Conservation (phyloP, 2,888 invertebrate species). For the Sinotaia quadrata region DNA sequence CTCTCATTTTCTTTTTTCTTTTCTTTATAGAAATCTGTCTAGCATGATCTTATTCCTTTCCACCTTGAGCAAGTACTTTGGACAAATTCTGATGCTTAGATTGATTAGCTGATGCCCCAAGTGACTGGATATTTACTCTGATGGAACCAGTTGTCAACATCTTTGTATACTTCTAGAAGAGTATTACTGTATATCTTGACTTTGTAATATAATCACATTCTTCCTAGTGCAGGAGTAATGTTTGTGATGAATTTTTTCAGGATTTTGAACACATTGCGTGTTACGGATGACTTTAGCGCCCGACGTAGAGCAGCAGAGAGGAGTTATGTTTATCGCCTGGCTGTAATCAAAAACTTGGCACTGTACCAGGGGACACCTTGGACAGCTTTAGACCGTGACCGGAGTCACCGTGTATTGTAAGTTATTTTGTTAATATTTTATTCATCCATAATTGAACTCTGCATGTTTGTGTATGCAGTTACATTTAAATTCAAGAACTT, state of each 20-base stretch:
- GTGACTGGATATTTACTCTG: too few species aligned
- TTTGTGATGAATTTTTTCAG: slow-evolving; percentile 30
- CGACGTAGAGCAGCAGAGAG: slow-evolving; percentile 25
- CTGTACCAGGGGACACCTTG: neutral
- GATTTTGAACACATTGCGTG: slow-evolving; percentile 33
- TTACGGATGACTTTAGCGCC: slow-evolving; percentile 32
- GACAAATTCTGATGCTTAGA: too few species aligned
- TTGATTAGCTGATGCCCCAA: too few species aligned
- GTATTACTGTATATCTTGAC: too few species aligned
- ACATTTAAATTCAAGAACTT: too few species aligned
- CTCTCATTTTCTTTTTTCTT: too few species aligned
- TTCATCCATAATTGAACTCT: neutral
- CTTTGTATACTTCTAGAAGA: too few species aligned
- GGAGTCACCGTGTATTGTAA: slow-evolving; percentile 8
- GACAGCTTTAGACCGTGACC: slow-evolving; percentile 12
- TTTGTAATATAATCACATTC: too few species aligned
- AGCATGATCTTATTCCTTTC: too few species aligned
- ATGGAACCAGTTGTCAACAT: too few species aligned
- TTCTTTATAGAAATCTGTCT: too few species aligned
- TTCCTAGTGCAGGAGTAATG: neutral
- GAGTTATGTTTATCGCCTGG: slow-evolving; percentile 37
- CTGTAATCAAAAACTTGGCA: slow-evolving; percentile 7
- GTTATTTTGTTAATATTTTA: neutral
- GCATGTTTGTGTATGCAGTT: neutral
- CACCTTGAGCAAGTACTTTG: too few species aligned